Percentiles rank a stretch among this genome's conserved stretches.
These are phyloP conservation scores for Crenuchus spilurus DNA, from an alignment of 2,797 vertebrate genomes.

Conservation along the genomic window DNA sequence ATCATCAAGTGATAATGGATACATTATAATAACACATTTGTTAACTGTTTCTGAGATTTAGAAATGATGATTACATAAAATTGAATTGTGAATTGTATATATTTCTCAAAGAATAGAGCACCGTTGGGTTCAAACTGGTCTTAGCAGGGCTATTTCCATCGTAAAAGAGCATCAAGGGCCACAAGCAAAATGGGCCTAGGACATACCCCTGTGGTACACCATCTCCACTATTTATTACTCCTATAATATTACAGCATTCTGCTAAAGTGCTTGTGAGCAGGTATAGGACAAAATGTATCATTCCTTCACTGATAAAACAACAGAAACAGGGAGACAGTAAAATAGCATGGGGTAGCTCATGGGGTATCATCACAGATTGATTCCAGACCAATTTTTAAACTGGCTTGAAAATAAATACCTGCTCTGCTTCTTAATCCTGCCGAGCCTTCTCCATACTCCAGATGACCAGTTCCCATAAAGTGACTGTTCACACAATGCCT, in stretches of 20 bases:
- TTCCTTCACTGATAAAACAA: slow-evolving; percentile 69
- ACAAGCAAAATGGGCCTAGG: slow-evolving; percentile 19
- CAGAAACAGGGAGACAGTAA: slow-evolving; percentile 69
- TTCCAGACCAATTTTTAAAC: slow-evolving; percentile 73
- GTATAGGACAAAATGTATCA: slow-evolving; percentile 65
- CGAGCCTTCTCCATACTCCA: slow-evolving; percentile 60
- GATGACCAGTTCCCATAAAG: slow-evolving; percentile 67
- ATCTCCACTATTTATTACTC: slow-evolving; percentile 70
- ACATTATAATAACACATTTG: too few relatives aligned
- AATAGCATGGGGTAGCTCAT: slow-evolving; percentile 57
- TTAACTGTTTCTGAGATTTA: too few relatives aligned
- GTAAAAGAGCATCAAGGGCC: slow-evolving; percentile 10
- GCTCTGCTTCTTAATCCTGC: slow-evolving; percentile 58
- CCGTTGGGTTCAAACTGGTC: background rate
- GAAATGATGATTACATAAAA: too few relatives aligned
- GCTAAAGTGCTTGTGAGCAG: slow-evolving; percentile 77
- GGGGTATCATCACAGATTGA: slow-evolving; percentile 71
- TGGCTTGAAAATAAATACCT: slow-evolving; percentile 67
- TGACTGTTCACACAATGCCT: slow-evolving; percentile 37
- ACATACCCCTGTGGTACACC: slow-evolving; percentile 35
- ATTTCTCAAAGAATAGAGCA: background rate
- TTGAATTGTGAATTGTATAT: background rate
- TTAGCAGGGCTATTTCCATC: background rate
- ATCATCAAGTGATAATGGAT: too few relatives aligned
- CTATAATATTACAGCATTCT: slow-evolving; percentile 72